Evolutionary conservation across 1,140 invertebrate species (phyloP).

Genomic region (Ylistrum balloti): DNA sequence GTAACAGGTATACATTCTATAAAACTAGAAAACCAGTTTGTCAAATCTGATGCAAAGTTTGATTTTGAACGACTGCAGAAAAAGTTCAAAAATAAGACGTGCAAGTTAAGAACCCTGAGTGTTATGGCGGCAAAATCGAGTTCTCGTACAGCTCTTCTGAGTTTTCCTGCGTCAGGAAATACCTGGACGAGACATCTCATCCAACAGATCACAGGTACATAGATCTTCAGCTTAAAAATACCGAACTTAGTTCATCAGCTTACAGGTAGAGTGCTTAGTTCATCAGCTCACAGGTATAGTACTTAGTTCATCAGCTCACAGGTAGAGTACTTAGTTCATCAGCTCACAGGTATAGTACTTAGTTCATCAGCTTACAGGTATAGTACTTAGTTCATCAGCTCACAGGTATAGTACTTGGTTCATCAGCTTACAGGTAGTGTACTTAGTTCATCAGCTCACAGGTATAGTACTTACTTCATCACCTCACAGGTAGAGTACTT

Average conservation of each 20-base stretch:
- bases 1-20: too few species aligned
- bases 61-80: background rate
- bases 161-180: slow-evolving; percentile 75
- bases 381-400: slow-evolving; percentile 43
- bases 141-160: slow-evolving; percentile 70
- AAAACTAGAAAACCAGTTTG: background rate
- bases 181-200: slow-evolving; percentile 75
- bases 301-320: slow-evolving; percentile 53
- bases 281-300: too few species aligned
- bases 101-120: background rate
- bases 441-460: too few species aligned
- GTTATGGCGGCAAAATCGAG: background rate
- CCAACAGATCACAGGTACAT: slow-evolving; percentile 73
- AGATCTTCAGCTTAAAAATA: too few species aligned
- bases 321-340: too few species aligned
- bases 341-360: too few species aligned
- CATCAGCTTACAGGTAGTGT: too few species aligned
- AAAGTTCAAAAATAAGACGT: background rate
- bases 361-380: too few species aligned
- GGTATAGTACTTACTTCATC: too few species aligned
- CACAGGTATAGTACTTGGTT: slow-evolving; percentile 65
- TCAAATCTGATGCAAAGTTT: background rate
- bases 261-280: slow-evolving; percentile 65
- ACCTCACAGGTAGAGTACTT: too few species aligned
- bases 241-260: slow-evolving; percentile 50